phyloP scores from a whole-genome alignment of 2,888 invertebrate genomes.

The Meandrusa payeni region DNA sequence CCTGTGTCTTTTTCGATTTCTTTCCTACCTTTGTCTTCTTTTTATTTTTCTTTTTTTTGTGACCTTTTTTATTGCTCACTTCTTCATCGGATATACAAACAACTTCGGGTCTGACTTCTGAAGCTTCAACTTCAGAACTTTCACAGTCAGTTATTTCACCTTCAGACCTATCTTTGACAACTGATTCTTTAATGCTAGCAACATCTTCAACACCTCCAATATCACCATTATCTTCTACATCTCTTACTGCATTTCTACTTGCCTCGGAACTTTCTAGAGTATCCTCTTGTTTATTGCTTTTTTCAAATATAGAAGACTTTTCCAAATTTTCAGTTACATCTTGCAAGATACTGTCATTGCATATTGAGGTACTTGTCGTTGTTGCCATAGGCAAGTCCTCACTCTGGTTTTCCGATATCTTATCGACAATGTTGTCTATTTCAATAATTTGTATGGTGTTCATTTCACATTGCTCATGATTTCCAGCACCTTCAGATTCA shows the following conservation, averaged over 20 bases:
- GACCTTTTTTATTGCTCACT: slow-evolving; percentile 37
- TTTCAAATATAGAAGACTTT: not conserved
- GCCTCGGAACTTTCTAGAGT: not conserved
- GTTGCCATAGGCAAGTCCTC: no score
- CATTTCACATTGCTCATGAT: no score
- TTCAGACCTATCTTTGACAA: slow-evolving; percentile 54
- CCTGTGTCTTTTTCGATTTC: slow-evolving; percentile 41
- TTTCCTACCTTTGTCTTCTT: slow-evolving; percentile 58
- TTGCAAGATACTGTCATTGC: not conserved
- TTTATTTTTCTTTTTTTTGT: slow-evolving; percentile 63
- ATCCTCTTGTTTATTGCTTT: not conserved
- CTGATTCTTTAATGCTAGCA: no score
- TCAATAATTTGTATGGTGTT: no score
- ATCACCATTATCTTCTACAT: not conserved
- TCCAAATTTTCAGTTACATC: not conserved
- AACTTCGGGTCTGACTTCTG: slow-evolving; percentile 64
- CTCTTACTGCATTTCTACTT: slow-evolving; percentile 12
- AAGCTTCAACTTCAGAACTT: slow-evolving; percentile 59
- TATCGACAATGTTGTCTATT: not conserved
- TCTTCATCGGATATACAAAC: slow-evolving; percentile 77
- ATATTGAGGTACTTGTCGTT: not conserved
- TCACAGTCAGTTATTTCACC: slow-evolving; percentile 56
- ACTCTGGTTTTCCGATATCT: not conserved
- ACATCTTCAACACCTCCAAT: slow-evolving; percentile 23
- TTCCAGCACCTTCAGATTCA: no score